Evolutionary conservation across 2,888 invertebrate species (phyloP), one percentile per base, ranked within the genome.

Genomic region (Dicyrtomina minuta): DNA sequence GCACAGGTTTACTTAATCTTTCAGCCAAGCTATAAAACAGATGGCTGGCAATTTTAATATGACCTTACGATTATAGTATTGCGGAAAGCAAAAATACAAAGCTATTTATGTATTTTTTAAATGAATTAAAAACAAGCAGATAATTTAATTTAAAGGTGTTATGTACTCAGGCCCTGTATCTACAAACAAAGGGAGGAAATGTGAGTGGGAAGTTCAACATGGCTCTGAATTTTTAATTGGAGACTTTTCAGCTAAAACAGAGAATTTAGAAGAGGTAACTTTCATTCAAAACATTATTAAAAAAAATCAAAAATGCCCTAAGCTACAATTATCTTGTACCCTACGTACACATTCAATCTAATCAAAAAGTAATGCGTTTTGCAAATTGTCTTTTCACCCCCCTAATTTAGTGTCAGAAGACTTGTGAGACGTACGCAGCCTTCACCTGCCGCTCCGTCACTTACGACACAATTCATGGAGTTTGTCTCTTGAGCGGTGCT

Each of bases 381-480:
- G n/a, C n/a, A n/a, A n/a, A n/a, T n/a, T n/a, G n/a, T n/a, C n/a
- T n/a, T n/a, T n/a, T n/a, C n/a, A n/a, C n/a, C n/a, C n/a, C n/a
- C n/a, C n/a, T n/a, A n/a, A n/a, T 33, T 33, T 78, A 81, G 79
- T 82, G 82, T 70, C 79, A 79, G 67, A 77, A 77, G 22, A 74
- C 79, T 41, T 82, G 82, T 64, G 80, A 80, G 46, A 72, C 73
- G 0, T 79, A 79, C 51, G 70, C 74, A 26, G 79, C 79, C 4
- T 81, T 82, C 71, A 77, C 79, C 15, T 82, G 82, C 68, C 80
- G 81, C 1, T 79, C 81, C 5, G 79, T 80, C 62, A 79, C 81
- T 4, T 81, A 75, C 74, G 75, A 78, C 51, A 70, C 75, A 27
- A 67, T 75, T 1, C 76, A 77, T 1, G 75, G 78, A 1, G 74